These are phyloP conservation scores for Sternotherus odoratus DNA, from an alignment of 2,797 vertebrate genomes.

Conservation along the genomic window DNA sequence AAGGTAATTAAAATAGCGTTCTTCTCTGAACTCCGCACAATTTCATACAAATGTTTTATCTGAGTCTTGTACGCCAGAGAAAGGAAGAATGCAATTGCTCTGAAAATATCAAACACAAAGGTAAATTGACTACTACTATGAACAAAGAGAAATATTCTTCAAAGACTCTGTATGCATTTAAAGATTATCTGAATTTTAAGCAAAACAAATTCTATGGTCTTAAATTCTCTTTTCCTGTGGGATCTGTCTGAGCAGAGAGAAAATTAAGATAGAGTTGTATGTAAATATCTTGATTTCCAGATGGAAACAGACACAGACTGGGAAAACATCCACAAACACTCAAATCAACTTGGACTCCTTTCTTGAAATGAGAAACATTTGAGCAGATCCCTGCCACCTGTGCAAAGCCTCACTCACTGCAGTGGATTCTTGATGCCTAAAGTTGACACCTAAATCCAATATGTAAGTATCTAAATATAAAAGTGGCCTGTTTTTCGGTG, in stretches of 20 bases:
- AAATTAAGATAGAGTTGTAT: not conserved
- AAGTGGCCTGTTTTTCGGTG: not conserved
- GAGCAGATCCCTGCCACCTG: fast-evolving
- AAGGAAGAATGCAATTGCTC: not conserved
- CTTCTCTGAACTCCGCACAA: not conserved
- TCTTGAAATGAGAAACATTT: not conserved
- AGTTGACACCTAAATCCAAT: not conserved
- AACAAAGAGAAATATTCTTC: not conserved
- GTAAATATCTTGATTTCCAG: not conserved
- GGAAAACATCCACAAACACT: not conserved
- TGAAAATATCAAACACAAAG: not conserved
- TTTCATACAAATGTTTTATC: not conserved
- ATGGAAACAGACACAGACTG: not conserved
- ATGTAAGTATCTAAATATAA: not conserved
- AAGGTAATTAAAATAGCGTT: not conserved
- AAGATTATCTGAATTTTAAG: not conserved
- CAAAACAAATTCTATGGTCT: not conserved
- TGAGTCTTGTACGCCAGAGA: not conserved
- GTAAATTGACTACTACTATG: not conserved
- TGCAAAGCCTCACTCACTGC: not conserved
- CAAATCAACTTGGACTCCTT: not conserved
- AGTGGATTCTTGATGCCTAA: not conserved
- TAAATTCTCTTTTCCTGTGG: not conserved
- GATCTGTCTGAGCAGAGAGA: not conserved
- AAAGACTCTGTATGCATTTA: not conserved